Base-by-base conservation (phyloP, 2,113 vertebrate species). In the human (Homo sapiens) region DNA sequence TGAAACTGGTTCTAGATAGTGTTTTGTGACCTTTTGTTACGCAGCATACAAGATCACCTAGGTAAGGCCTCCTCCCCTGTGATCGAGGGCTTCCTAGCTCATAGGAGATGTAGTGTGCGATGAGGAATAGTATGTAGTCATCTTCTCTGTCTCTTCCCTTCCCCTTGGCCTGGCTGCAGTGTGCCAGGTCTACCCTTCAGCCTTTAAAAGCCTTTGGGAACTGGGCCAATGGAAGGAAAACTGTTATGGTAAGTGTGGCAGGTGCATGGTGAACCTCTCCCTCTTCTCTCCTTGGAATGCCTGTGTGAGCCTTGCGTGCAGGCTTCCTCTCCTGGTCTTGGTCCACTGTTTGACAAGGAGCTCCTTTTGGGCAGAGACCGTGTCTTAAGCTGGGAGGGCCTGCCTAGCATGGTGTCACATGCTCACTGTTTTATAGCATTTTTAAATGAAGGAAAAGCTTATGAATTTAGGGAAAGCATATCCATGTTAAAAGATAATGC, bases 381-480 rank as follows among this genome's bases (percentile, higher is more conserved):
- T 40, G 20, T 40, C 22, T 93, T n/a, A 2, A 45, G n/a, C 83
- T 45, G 27, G 11, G 25, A 82, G n/a, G 59, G 20, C 68, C 12
- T 48, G 22, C 30, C 64, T 40, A 27, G 38, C 38, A 22, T 30
- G 45, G 12, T n/a, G 48, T 48, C 27, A 32, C 17, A 7, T 16
- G 32, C 18, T 73, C 20, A 68, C n/a, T 72, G 20, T 30, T 82
- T 89, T 79, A 5, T 75, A 52, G 61, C 40, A 50, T 59, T 88
- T 73, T 50, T 68, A 57, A 30, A 5, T 75, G 72, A 90, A 61
- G 52, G 73, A 88, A 52, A 81, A 87, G 3, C 40, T 86, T 59
- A 38, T 89, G 75, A 57, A 61, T 79, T 82, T 89, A 95, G 45
- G 79, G 72, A 93, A 89, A 66, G 32, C 18, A 6, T 73, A 20